Conservation (phyloP, 1,140 invertebrate genomes). For the Prorops nasuta region DNA sequence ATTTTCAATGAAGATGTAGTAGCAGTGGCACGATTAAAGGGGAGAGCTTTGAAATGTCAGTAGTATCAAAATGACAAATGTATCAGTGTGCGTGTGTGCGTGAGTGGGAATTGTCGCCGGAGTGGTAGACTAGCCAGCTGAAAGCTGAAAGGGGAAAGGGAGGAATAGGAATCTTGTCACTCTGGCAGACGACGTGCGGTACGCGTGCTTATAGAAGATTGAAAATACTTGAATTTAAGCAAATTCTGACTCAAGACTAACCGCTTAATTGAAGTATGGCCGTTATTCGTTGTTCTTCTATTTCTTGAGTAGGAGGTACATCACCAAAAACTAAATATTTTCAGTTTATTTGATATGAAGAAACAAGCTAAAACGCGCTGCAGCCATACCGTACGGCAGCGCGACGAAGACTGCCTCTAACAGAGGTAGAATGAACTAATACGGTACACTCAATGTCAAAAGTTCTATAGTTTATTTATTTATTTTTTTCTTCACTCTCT, state of each 20-base stretch:
- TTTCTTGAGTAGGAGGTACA: constrained; percentile 7
- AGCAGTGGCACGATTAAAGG: no score
- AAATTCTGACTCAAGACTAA: not conserved
- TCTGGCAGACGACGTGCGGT: constrained; percentile 36
- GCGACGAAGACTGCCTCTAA: constrained; percentile 42
- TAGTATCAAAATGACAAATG: no score
- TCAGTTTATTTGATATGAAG: constrained; percentile 7
- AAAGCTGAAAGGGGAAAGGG: constrained; percentile 9
- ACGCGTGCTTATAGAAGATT: constrained; percentile 21
- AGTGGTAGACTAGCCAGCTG: no score
- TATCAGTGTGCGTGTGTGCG: no score
- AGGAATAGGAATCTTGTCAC: constrained; percentile 26
- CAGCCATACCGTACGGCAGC: constrained; percentile 40
- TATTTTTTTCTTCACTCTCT: no score
- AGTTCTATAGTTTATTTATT: no score
- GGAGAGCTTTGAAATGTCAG: no score
- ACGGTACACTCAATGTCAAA: constrained; percentile 31
- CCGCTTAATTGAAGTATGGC: not conserved
- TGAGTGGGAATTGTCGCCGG: no score
- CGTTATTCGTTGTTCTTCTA: not conserved
- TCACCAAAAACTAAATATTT: constrained; percentile 10
- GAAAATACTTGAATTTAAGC: not conserved
- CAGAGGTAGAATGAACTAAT: constrained; percentile 35
- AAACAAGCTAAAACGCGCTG: constrained; percentile 14
- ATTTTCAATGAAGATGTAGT: no score